Base-by-base conservation (phyloP, 2,888 invertebrate species). In the Folsomia candida region DNA sequence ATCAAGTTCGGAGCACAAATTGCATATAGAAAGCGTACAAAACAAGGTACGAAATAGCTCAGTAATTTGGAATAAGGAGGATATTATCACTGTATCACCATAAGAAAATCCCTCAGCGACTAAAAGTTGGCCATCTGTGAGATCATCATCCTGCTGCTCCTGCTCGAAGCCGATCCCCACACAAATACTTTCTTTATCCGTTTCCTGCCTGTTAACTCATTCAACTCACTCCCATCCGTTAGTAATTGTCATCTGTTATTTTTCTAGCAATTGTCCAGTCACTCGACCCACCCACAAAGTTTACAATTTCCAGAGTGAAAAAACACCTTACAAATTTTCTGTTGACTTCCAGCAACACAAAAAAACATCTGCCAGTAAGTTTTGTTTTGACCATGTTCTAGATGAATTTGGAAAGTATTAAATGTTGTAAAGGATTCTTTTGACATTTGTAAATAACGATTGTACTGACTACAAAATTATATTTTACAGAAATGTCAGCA, bases 401-500 rank as follows among this genome's bases (percentile, higher is more conserved):
- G n/a, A n/a, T n/a, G 47, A 47, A 47, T 11, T 14, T 11, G 47
- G 11, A 47, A 47, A 47, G 14, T 47, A 14, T 47, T 11, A 47
- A 47, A 47, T 47, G 47, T 47, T 11, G 11, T n/a, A n/a, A n/a
- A n/a, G n/a, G n/a, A n/a, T n/a, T n/a, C n/a, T n/a, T n/a, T n/a
- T n/a, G n/a, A n/a, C n/a, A n/a, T n/a, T n/a, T n/a, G n/a, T n/a
- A n/a, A n/a, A n/a, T n/a, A n/a, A n/a, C n/a, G n/a, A n/a, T n/a
- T n/a, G n/a, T n/a, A n/a, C n/a, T n/a, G n/a, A n/a, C n/a, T n/a
- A n/a, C n/a, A n/a, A n/a, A n/a, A n/a, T n/a, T n/a, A n/a, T n/a
- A n/a, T n/a, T n/a, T 64, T 68, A 59, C 61, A 72, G 82, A 78
- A 69, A 97, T 97, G 97, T 96, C 97, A 80, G 94, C 96, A 80